Base-by-base conservation (phyloP, 2,888 invertebrate genomes). In the Serripes groenlandicus region DNA sequence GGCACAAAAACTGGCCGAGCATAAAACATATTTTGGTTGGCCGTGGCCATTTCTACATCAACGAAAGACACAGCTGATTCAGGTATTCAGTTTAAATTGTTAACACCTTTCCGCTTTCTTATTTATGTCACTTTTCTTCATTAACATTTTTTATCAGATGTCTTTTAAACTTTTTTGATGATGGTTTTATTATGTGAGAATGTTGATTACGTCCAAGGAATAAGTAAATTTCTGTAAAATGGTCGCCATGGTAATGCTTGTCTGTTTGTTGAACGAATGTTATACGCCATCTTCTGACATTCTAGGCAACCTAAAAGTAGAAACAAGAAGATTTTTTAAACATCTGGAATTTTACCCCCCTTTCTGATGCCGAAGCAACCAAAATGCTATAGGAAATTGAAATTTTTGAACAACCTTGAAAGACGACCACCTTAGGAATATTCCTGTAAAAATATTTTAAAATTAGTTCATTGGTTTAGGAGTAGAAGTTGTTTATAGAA, bases 1-100 rank as follows among this genome's bases (percentile, higher is more conserved):
- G 54, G 54, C 35, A 56, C 35, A 23, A 71, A 71, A 68, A 86
- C 86, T 5, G 86, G 86, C 28, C 78, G 58, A 11, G 86, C 86
- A 69, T 75, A 83, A 34, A 78, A 83, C 42, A 79, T 83, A 35
- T 83, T 80, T 23, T 77, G 15, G 18, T 64, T 56, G 23, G 74
- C 28, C 32, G 64, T 62, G n/a, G 75, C 66, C 54, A 64, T 66
- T 5, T n/a, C 60, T 49, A 5, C 15, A 21, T 49, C 49, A n/a
- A n/a, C n/a, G n/a, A n/a, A n/a, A n/a, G n/a, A n/a, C n/a, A n/a
- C n/a, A n/a, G n/a, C n/a, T n/a, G n/a, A n/a, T n/a, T n/a, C n/a
- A n/a, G n/a, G n/a, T n/a, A n/a, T n/a, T n/a, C n/a, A n/a, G n/a
- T n/a, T n/a, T n/a, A n/a, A n/a, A n/a, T n/a, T n/a, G n/a, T n/a